A percentile compares a stretch with the other conserved stretches of the same genome.
Evolutionary conservation across 1,140 invertebrate species (phyloP).

Genomic region (Monomorium pharaonis): DNA sequence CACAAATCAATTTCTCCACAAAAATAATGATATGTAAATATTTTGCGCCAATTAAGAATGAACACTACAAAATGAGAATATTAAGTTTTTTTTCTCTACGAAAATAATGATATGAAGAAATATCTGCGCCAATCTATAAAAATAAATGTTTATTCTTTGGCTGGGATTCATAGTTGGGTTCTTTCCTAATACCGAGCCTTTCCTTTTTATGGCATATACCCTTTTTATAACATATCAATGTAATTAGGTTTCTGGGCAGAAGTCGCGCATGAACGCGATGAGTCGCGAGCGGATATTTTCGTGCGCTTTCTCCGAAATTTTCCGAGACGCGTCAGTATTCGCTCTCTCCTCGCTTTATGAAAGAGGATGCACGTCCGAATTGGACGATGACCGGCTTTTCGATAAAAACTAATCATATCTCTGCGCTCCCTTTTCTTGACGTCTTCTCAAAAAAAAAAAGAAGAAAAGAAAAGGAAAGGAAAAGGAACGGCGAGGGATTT

Average conservation of each 20-base stretch:
- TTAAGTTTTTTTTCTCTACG: no score
- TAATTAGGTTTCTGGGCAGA: neutral
- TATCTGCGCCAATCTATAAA: no score
- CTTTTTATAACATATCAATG: neutral
- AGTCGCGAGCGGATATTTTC: slow-evolving; percentile 36
- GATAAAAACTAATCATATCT: slow-evolving; percentile 28
- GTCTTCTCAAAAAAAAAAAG: neutral
- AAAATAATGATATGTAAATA: no score
- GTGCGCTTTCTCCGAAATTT: slow-evolving; percentile 53
- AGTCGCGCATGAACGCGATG: neutral
- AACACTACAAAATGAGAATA: no score
- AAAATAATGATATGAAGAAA: no score
- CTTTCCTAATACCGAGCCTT: no score
- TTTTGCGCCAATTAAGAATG: no score
- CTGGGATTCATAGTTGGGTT: no score
- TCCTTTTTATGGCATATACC: no score
- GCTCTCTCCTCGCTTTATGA: neutral
- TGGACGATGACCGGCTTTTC: neutral
- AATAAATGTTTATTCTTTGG: no score
- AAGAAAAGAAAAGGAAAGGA: neutral
- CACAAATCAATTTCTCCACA: no score
- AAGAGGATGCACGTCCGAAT: slow-evolving; percentile 18
- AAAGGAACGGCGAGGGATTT: slow-evolving; percentile 12
- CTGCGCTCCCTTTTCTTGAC: neutral
- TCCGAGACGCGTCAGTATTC: slow-evolving; percentile 34